These are phyloP conservation scores for Harmothoe impar DNA, from an alignment of 2,888 invertebrate species.

Conservation along the genomic window DNA sequence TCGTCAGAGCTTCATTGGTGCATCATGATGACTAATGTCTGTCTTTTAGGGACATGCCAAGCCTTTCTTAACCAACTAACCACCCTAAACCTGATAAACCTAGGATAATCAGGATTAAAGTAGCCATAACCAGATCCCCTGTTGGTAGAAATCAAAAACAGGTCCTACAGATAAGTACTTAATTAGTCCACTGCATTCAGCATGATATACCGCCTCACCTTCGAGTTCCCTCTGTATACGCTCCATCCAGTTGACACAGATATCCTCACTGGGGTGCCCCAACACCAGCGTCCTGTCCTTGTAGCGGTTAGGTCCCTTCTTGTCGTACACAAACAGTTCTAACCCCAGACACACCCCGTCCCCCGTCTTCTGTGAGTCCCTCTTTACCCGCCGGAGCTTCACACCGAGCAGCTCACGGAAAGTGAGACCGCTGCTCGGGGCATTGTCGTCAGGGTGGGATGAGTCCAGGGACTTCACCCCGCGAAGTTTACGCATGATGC, in stretches of 20 bases:
- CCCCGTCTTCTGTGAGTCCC: background rate
- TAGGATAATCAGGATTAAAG: too few relatives aligned
- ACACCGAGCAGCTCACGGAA: constrained; percentile 13
- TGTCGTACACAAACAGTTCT: constrained; percentile 58
- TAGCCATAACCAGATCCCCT: too few relatives aligned
- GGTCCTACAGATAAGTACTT: too few relatives aligned
- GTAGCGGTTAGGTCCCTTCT: constrained; percentile 61
- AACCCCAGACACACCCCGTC: constrained; percentile 64
- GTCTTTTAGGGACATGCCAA: too few relatives aligned
- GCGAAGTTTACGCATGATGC: constrained; percentile 1
- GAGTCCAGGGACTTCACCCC: constrained; percentile 30
- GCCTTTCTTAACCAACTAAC: too few relatives aligned
- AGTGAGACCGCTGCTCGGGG: background rate
- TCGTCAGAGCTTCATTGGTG: too few relatives aligned
- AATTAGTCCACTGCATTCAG: too few relatives aligned
- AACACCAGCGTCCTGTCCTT: constrained; percentile 62
- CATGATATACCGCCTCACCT: too few relatives aligned
- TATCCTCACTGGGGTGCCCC: constrained; percentile 67
- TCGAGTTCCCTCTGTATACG: constrained; percentile 44
- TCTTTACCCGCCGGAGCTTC: background rate
- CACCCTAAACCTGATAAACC: too few relatives aligned
- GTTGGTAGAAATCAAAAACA: too few relatives aligned
- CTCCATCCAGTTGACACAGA: constrained; percentile 61
- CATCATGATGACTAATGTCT: too few relatives aligned
- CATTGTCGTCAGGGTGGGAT: background rate